A percentile compares a stretch with the other conserved stretches of the same genome.
Conservation (phyloP, 2,797 vertebrate species). For the Furcifer pardalis region DNA sequence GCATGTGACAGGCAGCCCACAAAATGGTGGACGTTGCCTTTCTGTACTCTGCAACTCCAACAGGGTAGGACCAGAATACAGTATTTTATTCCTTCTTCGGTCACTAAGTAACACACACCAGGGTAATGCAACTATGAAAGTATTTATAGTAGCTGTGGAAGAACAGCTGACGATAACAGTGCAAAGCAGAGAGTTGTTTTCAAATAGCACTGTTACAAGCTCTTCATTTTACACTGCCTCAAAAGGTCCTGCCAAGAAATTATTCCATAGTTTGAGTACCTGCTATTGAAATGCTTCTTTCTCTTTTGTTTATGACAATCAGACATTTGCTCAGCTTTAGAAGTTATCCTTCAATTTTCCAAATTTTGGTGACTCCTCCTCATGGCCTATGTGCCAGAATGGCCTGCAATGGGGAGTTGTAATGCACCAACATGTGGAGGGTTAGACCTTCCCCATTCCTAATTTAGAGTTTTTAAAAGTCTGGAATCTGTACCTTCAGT, state of each 20-base stretch:
- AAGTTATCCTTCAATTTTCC: background rate
- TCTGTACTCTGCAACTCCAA: too few relatives aligned
- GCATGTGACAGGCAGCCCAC: too few relatives aligned
- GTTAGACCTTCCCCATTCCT: too few relatives aligned
- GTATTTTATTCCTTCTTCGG: background rate
- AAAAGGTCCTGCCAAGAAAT: background rate
- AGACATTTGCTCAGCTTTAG: background rate
- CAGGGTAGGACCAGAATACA: too few relatives aligned
- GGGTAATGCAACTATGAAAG: too few relatives aligned
- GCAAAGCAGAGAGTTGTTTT: background rate
- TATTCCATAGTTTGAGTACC: background rate
- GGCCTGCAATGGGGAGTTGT: too few relatives aligned
- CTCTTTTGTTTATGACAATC: background rate
- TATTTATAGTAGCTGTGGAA: background rate
- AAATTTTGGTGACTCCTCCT: background rate
- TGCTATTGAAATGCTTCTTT: background rate
- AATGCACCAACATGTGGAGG: background rate
- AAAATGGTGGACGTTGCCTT: too few relatives aligned
- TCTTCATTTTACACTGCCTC: background rate
- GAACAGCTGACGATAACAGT: background rate
- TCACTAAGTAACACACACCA: background rate
- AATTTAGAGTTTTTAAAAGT: too few relatives aligned
- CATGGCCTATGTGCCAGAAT: too few relatives aligned
- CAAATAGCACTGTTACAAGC: background rate
- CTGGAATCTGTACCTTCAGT: too few relatives aligned